These are phyloP conservation scores for Neopelma chrysocephalum DNA, from an alignment of 2,797 vertebrate species.

Conservation along the genomic window DNA sequence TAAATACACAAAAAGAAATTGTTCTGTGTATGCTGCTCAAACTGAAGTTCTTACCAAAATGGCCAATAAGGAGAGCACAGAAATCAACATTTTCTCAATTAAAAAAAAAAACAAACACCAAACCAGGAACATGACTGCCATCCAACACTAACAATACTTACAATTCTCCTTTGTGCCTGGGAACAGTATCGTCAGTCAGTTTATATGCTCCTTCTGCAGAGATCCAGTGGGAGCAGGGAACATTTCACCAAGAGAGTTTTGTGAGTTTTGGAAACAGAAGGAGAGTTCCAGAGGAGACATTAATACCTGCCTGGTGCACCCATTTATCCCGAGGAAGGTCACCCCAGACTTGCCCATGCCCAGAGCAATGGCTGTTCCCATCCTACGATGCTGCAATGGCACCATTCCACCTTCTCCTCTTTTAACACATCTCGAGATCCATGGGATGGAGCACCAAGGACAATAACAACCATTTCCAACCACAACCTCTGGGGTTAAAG, in stretches of 20 bases:
- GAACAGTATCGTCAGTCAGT: background rate
- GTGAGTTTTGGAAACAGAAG: background rate
- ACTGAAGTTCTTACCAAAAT: background rate
- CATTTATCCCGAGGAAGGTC: background rate
- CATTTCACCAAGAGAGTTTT: background rate
- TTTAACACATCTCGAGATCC: background rate
- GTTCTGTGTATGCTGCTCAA: background rate
- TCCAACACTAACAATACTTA: conserved; percentile 22
- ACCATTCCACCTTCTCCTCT: background rate
- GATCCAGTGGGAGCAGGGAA: background rate
- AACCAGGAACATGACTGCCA: background rate
- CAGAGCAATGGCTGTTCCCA: accelerated
- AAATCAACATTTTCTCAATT: background rate
- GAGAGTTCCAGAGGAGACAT: background rate
- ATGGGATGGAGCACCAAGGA: background rate
- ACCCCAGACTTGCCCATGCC: background rate
- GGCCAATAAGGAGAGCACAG: background rate
- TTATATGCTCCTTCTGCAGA: background rate
- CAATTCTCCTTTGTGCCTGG: conserved; percentile 6
- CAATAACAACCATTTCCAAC: background rate
- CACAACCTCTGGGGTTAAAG: background rate
- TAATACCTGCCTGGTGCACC: background rate
- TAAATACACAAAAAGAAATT: background rate
- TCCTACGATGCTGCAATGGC: background rate
- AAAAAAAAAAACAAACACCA: background rate